Percentiles rank a stretch among this genome's conserved stretches.
Evolutionary conservation across 1,140 invertebrate genomes (phyloP).

Genomic region (Paraescarpia echinospica): DNA sequence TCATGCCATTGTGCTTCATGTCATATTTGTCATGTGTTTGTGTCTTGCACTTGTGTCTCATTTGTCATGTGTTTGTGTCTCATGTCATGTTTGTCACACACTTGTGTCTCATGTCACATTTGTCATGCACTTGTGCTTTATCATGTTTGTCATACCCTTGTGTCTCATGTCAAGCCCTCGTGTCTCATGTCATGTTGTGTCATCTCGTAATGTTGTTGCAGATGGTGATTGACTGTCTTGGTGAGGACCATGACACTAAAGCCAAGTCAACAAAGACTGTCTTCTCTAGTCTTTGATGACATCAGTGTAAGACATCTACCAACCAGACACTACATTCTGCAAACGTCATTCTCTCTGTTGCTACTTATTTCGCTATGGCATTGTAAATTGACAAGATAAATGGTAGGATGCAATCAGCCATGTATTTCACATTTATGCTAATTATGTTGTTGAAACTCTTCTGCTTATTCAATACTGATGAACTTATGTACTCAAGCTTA

Average conservation of each 20-base stretch:
- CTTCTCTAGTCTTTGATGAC: constrained; percentile 19
- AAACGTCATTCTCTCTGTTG: background rate
- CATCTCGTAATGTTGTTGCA: constrained; percentile 28
- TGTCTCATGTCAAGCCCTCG: too few relatives aligned
- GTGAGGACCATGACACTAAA: constrained; percentile 45
- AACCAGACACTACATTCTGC: background rate
- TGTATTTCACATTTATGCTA: background rate
- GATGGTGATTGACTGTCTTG: constrained; percentile 49
- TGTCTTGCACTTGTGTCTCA: too few relatives aligned
- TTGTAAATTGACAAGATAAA: background rate
- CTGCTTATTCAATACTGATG: background rate
- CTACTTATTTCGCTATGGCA: background rate
- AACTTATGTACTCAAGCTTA: background rate
- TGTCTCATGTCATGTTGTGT: too few relatives aligned
- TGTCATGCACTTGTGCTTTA: too few relatives aligned
- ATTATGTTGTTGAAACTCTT: background rate
- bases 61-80: too few relatives aligned
- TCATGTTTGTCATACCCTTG: too few relatives aligned
- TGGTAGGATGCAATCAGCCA: background rate
- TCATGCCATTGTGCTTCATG: too few relatives aligned
- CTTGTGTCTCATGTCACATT: too few relatives aligned
- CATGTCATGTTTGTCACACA: too few relatives aligned
- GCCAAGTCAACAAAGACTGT: constrained; percentile 35
- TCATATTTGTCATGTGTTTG: too few relatives aligned
- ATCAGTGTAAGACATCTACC: background rate